Percentiles rank a stretch among this genome's conserved stretches.
phyloP scores from a whole-genome alignment of 2,113 vertebrate species.

The Dromas ardeola region DNA sequence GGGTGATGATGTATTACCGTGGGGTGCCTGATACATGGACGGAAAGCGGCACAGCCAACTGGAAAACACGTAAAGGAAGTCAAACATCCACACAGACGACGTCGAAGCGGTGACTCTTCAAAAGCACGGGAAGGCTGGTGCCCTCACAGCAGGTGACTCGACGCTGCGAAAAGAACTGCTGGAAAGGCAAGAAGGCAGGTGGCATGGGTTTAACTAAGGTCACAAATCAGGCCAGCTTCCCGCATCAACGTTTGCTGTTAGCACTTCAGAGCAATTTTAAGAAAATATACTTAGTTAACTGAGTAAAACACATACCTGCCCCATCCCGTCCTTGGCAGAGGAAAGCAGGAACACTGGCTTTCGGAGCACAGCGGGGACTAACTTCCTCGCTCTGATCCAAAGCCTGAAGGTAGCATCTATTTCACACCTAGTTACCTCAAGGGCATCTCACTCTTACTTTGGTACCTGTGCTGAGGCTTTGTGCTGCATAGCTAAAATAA shows the following conservation, averaged over 20 bases:
- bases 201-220: neutral
- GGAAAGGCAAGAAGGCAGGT: neutral
- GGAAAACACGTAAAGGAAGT: neutral
- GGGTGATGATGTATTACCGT: neutral
- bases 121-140: neutral
- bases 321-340: neutral
- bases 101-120: neutral
- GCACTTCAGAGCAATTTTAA: neutral
- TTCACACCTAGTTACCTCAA: neutral
- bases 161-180: neutral
- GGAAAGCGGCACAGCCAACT: neutral
- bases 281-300: neutral
- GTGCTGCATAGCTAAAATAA: neutral
- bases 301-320: neutral
- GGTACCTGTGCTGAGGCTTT: neutral
- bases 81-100: neutral
- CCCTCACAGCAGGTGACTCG: neutral
- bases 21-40: neutral
- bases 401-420: neutral
- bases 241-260: neutral
- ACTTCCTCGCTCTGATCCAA: neutral
- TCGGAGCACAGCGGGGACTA: neutral
- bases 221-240: neutral
- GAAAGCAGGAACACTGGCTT: neutral
- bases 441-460: neutral